These are phyloP conservation scores for Catalaphyllia jardinei DNA, from an alignment of 64 coral and sea anemone genomes.

Conservation along the genomic window DNA sequence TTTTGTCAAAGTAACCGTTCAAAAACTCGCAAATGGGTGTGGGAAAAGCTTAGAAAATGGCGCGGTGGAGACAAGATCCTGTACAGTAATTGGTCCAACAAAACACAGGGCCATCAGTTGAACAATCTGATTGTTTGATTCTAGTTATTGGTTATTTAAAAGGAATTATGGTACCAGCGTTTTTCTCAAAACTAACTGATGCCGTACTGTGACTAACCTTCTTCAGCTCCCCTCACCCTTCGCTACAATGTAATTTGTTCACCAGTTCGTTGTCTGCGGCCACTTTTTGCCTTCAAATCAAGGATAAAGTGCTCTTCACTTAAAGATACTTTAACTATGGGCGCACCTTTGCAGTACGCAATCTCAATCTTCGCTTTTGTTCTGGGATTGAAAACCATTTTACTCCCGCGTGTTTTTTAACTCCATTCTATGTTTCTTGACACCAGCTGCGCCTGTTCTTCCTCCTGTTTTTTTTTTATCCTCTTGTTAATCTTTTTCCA, in stretches of 20 bases:
- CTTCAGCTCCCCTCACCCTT: background rate
- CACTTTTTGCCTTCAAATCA: background rate
- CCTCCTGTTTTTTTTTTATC: background rate
- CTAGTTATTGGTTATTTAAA: background rate
- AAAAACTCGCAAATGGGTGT: no score
- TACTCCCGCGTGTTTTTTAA: background rate
- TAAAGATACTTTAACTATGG: background rate
- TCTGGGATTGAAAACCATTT: background rate
- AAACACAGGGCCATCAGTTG: no score
- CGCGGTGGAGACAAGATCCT: no score
- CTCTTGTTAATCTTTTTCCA: constrained; percentile 46
- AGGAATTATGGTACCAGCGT: background rate
- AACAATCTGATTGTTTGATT: no score
- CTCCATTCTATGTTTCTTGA: background rate
- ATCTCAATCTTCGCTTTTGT: background rate
- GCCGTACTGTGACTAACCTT: background rate
- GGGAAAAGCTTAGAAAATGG: no score
- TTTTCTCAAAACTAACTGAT: background rate
- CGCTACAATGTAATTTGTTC: background rate
- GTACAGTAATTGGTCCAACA: no score
- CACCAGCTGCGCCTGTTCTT: background rate
- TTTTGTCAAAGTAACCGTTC: no score
- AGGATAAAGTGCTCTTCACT: background rate
- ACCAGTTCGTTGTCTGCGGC: background rate
- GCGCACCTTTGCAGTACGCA: background rate